Base-by-base conservation (phyloP, 1,140 invertebrate species). In the Euschistus heros region DNA sequence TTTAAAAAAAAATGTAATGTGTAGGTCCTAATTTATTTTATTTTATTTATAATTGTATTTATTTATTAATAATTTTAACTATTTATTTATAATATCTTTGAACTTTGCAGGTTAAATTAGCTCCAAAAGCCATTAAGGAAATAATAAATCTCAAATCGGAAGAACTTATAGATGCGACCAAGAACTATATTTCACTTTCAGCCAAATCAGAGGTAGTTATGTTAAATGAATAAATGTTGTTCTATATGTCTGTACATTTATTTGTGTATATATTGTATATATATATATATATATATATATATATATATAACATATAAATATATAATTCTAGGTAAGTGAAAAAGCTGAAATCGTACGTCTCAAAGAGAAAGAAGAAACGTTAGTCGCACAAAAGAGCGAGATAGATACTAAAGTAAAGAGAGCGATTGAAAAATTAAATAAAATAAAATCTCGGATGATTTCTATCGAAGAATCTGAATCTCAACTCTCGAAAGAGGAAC, bases 111-210 rank as follows among this genome's bases (percentile, higher is more conserved):
- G 70, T 57, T 26, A 69, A 71, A 27, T 66, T 80, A 63, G 76
- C 76, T 67, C 73, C 74, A n/a, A 74, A 66, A 18, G 68, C 73
- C 14, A 74, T 80, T 59, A 76, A 76, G 68, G 76, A 74, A 57
- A 79, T 80, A 37, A 74, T 79, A 27, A 74, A 75, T 57, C 75
- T 81, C 60, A 78, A 80, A 70, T 76, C 77, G 7, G 76, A 78
- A 69, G 79, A 82, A 71, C 77, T 81, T 20, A 74, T 76, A 33
- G 76, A 80, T 55, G 73, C 82, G 37, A 73, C 76, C 2, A 78
- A 84, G 71, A 78, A 81, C 70, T 85, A 84, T 73, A 75, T 76
- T n/a, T 73, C 77, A 22, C 72, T 81, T 14, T 73, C 76, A 66
- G 71, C 68, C n/a, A 72, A 77, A 72, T 68, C 76, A 50, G 70